These are phyloP conservation scores for Gadopsis marmoratus DNA, from an alignment of 2,797 vertebrate genomes.

Conservation along the genomic window DNA sequence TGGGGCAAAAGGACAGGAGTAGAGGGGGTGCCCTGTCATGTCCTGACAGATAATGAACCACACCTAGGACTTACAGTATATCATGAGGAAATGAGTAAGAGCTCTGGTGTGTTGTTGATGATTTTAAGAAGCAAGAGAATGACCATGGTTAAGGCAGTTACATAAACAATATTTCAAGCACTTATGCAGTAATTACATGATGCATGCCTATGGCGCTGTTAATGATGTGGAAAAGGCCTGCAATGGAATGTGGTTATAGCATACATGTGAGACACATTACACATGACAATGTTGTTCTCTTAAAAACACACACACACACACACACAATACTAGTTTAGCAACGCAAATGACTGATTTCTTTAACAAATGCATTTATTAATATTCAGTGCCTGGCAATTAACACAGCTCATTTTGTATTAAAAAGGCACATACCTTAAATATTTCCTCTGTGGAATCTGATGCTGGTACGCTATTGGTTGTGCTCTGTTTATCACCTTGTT, in stretches of 20 bases:
- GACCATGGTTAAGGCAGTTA: conserved; percentile 67
- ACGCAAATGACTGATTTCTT: conserved; percentile 17
- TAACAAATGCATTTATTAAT: conserved; percentile 24
- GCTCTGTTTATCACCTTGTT: conserved; percentile 77
- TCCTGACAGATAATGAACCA: conserved; percentile 51
- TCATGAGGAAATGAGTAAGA: conserved; percentile 37
- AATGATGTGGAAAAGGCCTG: conserved; percentile 74
- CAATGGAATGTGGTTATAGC: conserved; percentile 71
- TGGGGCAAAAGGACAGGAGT: conserved; percentile 81
- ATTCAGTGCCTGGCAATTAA: conserved; percentile 10
- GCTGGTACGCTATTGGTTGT: conserved; percentile 70
- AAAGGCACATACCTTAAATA: conserved; percentile 84
- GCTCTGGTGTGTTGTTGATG: conserved; percentile 29
- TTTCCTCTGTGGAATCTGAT: conserved; percentile 81
- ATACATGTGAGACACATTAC: conserved; percentile 46
- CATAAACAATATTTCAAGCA: conserved; percentile 61
- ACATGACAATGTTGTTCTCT: conserved; percentile 24
- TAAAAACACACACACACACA: background rate
- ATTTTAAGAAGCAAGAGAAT: conserved; percentile 68
- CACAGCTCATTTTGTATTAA: conserved; percentile 22
- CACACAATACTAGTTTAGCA: conserved; percentile 23
- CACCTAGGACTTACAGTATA: conserved; percentile 31
- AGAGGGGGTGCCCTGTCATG: conserved; percentile 33
- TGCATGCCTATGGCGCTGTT: conserved; percentile 68
- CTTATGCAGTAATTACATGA: conserved; percentile 72